Conservation (phyloP, 2,113 vertebrate genomes). For the Siniperca knerii region DNA sequence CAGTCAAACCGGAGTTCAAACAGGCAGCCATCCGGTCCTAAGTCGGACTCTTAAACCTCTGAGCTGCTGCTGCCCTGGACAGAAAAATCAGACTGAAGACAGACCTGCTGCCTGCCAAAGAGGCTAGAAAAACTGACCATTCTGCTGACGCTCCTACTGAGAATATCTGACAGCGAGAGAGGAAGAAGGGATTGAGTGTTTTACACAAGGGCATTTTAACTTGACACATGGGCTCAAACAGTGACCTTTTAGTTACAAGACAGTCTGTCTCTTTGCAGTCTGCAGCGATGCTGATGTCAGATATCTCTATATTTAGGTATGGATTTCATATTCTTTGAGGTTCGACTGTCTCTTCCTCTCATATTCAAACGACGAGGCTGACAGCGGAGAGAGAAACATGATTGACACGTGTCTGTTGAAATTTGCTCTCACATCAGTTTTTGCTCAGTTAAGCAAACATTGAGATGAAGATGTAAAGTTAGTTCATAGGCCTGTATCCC, state of each 20-base stretch:
- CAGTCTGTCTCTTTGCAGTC: background rate
- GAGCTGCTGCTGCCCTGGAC: constrained; percentile 1
- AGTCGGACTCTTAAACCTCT: background rate
- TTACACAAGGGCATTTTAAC: constrained; percentile 41
- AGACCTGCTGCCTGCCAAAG: background rate
- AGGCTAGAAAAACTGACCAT: constrained; percentile 21
- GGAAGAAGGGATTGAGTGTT: constrained; percentile 12
- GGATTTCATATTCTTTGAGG: background rate
- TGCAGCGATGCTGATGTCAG: constrained; percentile 2
- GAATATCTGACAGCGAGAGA: constrained; percentile 38
- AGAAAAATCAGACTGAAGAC: background rate
- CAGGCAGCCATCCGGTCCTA: no score
- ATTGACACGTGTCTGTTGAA: constrained; percentile 5
- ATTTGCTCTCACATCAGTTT: background rate
- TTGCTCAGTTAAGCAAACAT: background rate
- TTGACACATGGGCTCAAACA: constrained; percentile 33
- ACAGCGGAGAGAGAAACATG: background rate
- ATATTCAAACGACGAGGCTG: background rate
- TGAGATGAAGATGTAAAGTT: background rate
- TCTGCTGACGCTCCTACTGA: constrained; percentile 46
- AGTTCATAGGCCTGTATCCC: background rate
- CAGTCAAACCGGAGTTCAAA: no score
- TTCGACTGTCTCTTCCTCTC: background rate
- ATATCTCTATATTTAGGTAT: background rate
- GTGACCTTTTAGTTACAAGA: constrained; percentile 27